phyloP scores from a whole-genome alignment of 1,140 invertebrate species.

The Scaptomyza montana region DNA sequence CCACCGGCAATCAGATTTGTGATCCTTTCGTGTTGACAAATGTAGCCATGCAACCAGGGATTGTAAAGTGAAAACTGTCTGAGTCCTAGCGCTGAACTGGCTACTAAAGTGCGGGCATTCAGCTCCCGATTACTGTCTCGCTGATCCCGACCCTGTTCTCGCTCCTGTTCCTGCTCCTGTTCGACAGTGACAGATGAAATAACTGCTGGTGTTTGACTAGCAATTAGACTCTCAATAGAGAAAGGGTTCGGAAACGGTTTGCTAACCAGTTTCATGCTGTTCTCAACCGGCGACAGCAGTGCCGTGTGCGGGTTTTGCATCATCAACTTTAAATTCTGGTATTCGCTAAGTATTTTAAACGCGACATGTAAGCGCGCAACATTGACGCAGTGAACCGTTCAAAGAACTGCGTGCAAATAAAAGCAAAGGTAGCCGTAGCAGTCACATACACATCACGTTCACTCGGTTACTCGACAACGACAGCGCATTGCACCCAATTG shows the following conservation, averaged over 20 bases:
- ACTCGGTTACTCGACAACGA: neutral
- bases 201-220: constrained; percentile 66
- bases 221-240: constrained; percentile 82
- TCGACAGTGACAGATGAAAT: constrained; percentile 28
- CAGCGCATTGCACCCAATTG: constrained; percentile 29
- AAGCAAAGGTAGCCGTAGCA: constrained; percentile 32
- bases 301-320: constrained; percentile 60
- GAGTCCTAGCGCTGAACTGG: constrained; percentile 70
- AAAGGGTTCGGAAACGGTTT: constrained; percentile 78
- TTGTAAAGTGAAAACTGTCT: constrained; percentile 82
- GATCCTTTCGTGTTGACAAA: constrained; percentile 78
- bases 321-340: constrained; percentile 11
- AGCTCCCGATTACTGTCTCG: constrained; percentile 54
- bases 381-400: constrained; percentile 79
- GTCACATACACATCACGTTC: constrained; percentile 21
- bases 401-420: constrained; percentile 76
- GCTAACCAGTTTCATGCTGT: constrained; percentile 51
- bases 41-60: constrained; percentile 82
- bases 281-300: constrained; percentile 48
- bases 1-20: constrained; percentile 75
- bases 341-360: constrained; percentile 2
- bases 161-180: constrained; percentile 25
- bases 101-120: constrained; percentile 70
- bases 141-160: neutral
- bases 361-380: constrained; percentile 36